Evolutionary conservation across 2,888 invertebrate species (phyloP).

Genomic region (Thyatira batis): DNA sequence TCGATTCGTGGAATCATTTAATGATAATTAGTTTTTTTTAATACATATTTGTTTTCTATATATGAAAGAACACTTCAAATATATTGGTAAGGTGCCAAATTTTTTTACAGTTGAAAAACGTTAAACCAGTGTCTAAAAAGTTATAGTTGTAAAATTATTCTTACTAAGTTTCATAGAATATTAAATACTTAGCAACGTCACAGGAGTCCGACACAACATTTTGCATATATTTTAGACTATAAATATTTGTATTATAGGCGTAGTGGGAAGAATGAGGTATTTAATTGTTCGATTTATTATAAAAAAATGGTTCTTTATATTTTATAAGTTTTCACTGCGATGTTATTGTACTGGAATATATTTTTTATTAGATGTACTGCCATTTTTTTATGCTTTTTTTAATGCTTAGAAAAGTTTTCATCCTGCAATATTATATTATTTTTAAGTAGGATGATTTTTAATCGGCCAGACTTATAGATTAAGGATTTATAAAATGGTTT

Average conservation of each 20-base stretch:
- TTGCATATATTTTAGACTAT: conserved; percentile 15
- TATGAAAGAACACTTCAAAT: too few species aligned
- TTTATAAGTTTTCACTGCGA: background rate
- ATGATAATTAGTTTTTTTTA: too few species aligned
- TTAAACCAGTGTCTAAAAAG: background rate
- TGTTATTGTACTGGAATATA: background rate
- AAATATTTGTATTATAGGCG: conserved; percentile 38
- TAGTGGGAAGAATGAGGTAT: conserved; percentile 30
- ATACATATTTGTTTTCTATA: too few species aligned
- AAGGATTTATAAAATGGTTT: background rate
- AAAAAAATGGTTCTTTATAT: background rate
- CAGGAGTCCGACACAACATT: conserved; percentile 26
- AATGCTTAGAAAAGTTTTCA: background rate
- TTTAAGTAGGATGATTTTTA: background rate
- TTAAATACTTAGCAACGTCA: background rate
- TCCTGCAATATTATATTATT: background rate
- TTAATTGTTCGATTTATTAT: conserved; percentile 20
- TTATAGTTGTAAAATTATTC: background rate
- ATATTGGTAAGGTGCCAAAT: too few species aligned
- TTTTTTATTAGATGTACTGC: background rate
- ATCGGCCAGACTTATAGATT: background rate
- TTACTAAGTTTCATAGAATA: background rate
- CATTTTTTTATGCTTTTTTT: background rate
- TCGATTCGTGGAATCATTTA: conserved; percentile 16
- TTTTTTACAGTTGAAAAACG: too few species aligned